phyloP scores from a whole-genome alignment of 2,888 invertebrate species.

The Graphium colonna region DNA sequence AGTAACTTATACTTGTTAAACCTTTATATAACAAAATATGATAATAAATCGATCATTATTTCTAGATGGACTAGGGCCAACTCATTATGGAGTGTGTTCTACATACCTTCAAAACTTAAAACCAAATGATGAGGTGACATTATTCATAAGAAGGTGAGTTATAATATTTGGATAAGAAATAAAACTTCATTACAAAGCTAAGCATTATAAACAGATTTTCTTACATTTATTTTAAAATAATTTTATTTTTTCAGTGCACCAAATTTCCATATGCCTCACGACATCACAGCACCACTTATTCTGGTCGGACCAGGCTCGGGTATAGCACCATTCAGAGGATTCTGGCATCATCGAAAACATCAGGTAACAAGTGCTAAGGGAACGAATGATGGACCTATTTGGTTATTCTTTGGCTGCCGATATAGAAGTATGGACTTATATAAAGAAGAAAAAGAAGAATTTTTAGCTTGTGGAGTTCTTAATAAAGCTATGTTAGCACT shows the following conservation, averaged over 20 bases:
- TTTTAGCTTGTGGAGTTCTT: slow-evolving; percentile 84
- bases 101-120: slow-evolving; percentile 89
- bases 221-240: slow-evolving; percentile 6
- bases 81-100: slow-evolving; percentile 95
- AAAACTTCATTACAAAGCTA: no score
- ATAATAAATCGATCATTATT: slow-evolving; percentile 17
- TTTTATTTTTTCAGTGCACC: slow-evolving; percentile 83
- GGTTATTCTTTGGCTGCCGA: slow-evolving; percentile 94
- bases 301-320: slow-evolving; percentile 96
- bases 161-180: no score
- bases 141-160: slow-evolving; percentile 88
- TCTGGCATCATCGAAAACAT: slow-evolving; percentile 90
- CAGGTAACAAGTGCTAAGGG: slow-evolving; percentile 41
- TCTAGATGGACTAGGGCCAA: slow-evolving; percentile 87
- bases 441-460: slow-evolving; percentile 87
- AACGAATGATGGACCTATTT: slow-evolving; percentile 75
- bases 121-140: slow-evolving; percentile 83
- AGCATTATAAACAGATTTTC: no score
- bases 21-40: no score
- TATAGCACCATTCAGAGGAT: slow-evolving; percentile 95
- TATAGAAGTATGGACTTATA: slow-evolving; percentile 89
- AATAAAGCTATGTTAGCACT: slow-evolving; percentile 88
- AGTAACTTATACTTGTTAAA: no score
- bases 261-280: slow-evolving; percentile 90
- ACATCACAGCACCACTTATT: slow-evolving; percentile 87